Evolutionary conservation across 2,888 invertebrate species (phyloP), one percentile per base, ranked within the genome.

Genomic region (Drosophila borborema): DNA sequence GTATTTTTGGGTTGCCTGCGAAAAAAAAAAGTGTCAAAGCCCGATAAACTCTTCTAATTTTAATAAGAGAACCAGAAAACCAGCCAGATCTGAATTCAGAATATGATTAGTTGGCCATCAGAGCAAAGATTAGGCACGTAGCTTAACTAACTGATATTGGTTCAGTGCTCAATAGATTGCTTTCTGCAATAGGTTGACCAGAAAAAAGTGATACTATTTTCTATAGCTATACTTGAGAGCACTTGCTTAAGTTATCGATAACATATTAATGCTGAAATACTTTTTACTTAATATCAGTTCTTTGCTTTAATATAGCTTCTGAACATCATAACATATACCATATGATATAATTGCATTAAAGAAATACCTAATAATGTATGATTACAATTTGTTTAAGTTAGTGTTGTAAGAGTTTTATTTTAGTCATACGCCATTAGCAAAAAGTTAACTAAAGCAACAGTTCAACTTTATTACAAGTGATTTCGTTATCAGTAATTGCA

Each of bases 1-100:
- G 43, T 51, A 56, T 60, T 63, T 67, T 55, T 63, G 48, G 45
- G 51, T 63, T 60, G 31, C n/a, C 28, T 14, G 28, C 20, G 3
- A 70, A 60, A 53, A 49, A n/a, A 70, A 64, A 46, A 20, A 61
- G 60, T 71, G 63, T 58, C 79, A 78, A 4, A 36, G 51, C 0
- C 56, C 48, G 74, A 69, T 78, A 65, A 69, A 73, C 51, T 46
- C 18, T 20, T 38, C 2, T 38, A 18, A 16, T 10, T 7, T 62
- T 20, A 28, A 31, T 36, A 23, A 28, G 28, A 7, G 34, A 56
- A 31, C 16, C 41, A 41, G 41, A 46, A 49, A 40, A 36, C 34
- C 10, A 18, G 5, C 38, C 20, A 53, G 63, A 40, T 61, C 12
- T 46, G 14, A 20, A 20, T 34, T 34, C 3, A 2, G 18, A 51